Conservation (phyloP, 2,797 vertebrate species). For the Sebastes ruberrimus region DNA sequence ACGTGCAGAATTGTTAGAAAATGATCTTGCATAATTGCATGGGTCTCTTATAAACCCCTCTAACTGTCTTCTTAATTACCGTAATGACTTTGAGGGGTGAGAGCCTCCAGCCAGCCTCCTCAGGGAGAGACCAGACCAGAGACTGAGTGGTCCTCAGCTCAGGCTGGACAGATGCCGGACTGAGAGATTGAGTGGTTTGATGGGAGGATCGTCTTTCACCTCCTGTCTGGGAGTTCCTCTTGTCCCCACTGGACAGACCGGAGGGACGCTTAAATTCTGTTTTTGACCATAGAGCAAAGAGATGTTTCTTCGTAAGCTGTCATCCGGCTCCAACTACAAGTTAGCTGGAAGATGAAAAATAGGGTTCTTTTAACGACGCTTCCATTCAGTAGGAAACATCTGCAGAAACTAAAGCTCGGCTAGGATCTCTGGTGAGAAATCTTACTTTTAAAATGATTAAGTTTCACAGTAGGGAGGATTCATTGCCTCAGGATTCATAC, state of each 20-base stretch:
- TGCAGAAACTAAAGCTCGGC: conserved; percentile 17
- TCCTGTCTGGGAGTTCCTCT: conserved; percentile 66
- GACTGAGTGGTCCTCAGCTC: conserved; percentile 48
- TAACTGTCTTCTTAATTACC: conserved; percentile 68
- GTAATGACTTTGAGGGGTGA: conserved; percentile 44
- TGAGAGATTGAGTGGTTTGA: conserved; percentile 62
- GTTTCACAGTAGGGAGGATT: not conserved
- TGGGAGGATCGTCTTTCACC: conserved; percentile 75
- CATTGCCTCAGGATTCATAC: not conserved
- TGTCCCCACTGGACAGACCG: conserved; percentile 37
- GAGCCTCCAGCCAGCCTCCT: conserved; percentile 40
- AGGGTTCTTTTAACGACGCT: not conserved
- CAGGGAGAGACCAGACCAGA: conserved; percentile 38
- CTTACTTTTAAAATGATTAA: not conserved
- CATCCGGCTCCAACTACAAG: conserved; percentile 22
- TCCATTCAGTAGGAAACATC: conserved; percentile 32
- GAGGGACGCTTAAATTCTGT: conserved; percentile 42
- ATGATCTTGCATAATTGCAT: conserved; percentile 20
- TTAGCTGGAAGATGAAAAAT: conserved; percentile 30
- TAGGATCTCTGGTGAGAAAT: conserved; percentile 17
- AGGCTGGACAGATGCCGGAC: conserved; percentile 66
- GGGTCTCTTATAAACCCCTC: conserved; percentile 30
- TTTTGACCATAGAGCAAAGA: conserved; percentile 21
- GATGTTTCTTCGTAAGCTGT: conserved; percentile 45
- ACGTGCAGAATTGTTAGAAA: not conserved